Percentiles rank a stretch among this genome's conserved stretches.
Conservation (phyloP, 2,797 vertebrate species). For the Lagothrix lagotricha region DNA sequence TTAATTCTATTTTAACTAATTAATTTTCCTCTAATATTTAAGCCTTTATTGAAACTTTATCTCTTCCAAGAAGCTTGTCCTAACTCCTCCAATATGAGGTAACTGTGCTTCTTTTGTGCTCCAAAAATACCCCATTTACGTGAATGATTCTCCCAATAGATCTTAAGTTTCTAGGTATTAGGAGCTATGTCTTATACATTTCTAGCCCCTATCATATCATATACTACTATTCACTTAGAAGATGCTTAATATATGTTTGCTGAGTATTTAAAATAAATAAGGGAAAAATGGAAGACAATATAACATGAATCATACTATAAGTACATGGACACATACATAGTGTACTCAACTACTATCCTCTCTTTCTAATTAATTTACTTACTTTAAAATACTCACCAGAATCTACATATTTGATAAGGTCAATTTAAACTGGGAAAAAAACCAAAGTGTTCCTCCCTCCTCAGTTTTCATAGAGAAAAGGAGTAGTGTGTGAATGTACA, state of each 20-base stretch:
- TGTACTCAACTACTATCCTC: not conserved
- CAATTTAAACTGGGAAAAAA: not conserved
- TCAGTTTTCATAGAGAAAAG: not conserved
- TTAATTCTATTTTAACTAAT: not conserved
- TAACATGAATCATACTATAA: not conserved
- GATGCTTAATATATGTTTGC: not conserved
- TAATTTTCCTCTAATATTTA: not conserved
- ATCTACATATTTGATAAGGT: not conserved
- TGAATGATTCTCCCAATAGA: not conserved
- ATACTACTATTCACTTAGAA: not conserved
- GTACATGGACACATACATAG: not conserved
- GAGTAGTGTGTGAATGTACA: not conserved
- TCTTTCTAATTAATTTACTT: not conserved
- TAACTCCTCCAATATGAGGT: not conserved
- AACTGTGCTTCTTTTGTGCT: not conserved
- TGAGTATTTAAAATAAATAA: not conserved
- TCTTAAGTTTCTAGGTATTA: not conserved
- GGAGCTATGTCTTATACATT: not conserved
- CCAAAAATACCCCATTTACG: not conserved
- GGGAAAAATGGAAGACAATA: not conserved
- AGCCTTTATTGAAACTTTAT: not conserved
- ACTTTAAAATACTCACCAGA: not conserved
- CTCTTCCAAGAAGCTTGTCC: not conserved
- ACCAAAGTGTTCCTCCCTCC: fast-evolving
- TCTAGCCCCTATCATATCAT: not conserved